Conservation (phyloP, 30 jellyfish, hydroid and myxozoan genomes). For the Rhopilema esculentum region DNA sequence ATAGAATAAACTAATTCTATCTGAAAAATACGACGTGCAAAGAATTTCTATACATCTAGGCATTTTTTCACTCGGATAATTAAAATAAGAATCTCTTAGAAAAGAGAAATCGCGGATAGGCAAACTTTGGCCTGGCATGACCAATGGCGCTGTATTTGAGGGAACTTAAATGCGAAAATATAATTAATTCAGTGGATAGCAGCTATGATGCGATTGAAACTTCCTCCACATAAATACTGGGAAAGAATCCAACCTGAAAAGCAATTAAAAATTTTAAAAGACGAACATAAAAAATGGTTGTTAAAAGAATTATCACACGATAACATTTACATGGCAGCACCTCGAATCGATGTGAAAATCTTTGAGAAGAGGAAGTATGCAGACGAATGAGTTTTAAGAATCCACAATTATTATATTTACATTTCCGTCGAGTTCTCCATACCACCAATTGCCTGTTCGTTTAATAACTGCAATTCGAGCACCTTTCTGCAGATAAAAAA, state of each 20-base stretch:
- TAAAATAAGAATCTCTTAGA: background rate
- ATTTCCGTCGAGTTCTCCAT: constrained; percentile 88
- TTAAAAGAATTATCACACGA: background rate
- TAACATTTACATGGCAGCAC: background rate
- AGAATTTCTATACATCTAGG: background rate
- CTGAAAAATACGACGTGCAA: background rate
- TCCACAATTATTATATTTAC: constrained; percentile 61
- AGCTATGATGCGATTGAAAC: constrained; percentile 20
- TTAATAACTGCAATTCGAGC: constrained; percentile 69
- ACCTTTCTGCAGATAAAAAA: constrained; percentile 26
- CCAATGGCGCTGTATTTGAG: too few relatives aligned
- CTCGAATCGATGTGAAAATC: background rate
- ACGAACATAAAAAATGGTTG: background rate
- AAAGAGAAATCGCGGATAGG: background rate
- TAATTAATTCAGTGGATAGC: too few relatives aligned
- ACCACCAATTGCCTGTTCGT: constrained; percentile 94
- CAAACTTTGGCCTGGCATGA: too few relatives aligned
- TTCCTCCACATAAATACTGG: constrained; percentile 77
- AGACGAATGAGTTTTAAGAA: too few relatives aligned
- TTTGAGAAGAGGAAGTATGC: background rate
- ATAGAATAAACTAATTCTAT: background rate
- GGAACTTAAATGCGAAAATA: too few relatives aligned
- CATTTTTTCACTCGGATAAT: background rate
- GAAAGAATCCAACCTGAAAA: constrained; percentile 89
- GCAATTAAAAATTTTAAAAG: background rate